phyloP scores from a whole-genome alignment of 2,888 invertebrate species.

The Drosophila kuntzei region DNA sequence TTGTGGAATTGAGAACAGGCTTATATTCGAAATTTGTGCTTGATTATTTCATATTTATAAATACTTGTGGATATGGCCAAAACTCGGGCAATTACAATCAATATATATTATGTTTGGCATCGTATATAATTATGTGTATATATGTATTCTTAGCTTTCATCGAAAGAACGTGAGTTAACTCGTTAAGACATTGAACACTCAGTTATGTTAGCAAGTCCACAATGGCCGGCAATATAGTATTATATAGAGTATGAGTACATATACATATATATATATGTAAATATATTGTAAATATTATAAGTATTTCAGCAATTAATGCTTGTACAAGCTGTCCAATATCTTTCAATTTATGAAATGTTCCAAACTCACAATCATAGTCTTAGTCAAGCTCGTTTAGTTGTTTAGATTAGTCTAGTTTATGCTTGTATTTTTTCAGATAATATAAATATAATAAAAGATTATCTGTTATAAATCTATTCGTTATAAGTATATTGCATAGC shows the following conservation, averaged over 20 bases:
- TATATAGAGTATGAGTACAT: not conserved
- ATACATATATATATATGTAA: not conserved
- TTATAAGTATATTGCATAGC: constrained; percentile 10
- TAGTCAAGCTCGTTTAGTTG: constrained; percentile 50
- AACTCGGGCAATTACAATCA: constrained; percentile 8
- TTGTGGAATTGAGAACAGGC: constrained; percentile 3
- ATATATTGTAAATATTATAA: constrained; percentile 7
- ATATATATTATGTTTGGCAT: constrained; percentile 14
- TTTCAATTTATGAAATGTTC: not conserved
- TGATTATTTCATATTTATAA: not conserved
- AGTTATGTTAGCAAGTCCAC: constrained; percentile 5
- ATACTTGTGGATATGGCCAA: constrained; percentile 13
- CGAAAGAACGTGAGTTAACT: constrained; percentile 24
- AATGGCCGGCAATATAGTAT: constrained; percentile 25
- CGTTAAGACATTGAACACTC: constrained; percentile 32
- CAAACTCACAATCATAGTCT: constrained; percentile 44
- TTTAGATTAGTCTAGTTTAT: constrained; percentile 17
- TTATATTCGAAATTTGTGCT: not conserved
- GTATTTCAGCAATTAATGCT: constrained; percentile 15
- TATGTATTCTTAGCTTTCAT: not conserved
- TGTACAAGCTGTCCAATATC: constrained; percentile 1
- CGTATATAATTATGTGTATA: constrained; percentile 6
- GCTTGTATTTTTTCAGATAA: not conserved
- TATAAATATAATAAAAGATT: constrained; percentile 18
- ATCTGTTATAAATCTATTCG: constrained; percentile 2